These are phyloP conservation scores for Stomorhina lunata DNA, from an alignment of 2,888 invertebrate species.

Conservation along the genomic window DNA sequence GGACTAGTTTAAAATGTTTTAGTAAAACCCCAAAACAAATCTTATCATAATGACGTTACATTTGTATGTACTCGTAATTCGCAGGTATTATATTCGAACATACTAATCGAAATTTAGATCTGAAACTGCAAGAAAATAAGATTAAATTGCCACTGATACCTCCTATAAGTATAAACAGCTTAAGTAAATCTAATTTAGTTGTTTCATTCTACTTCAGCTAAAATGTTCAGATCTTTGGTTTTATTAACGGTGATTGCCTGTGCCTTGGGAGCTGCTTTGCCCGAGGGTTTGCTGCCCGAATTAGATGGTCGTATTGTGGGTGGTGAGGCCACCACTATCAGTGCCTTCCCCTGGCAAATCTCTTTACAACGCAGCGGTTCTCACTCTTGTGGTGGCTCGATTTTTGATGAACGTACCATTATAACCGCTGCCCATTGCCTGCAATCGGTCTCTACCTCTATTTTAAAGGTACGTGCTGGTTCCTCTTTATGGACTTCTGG, in stretches of 20 bases:
- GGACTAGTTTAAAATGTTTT: no score
- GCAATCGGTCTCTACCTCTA: conserved; percentile 70
- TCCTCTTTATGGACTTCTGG: conserved; percentile 79
- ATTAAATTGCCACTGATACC: no score
- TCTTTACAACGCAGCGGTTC: conserved; percentile 73
- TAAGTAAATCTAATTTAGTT: neutral
- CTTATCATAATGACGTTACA: no score
- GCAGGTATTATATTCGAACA: no score
- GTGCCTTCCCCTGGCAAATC: conserved; percentile 68
- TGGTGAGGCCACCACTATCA: conserved; percentile 67
- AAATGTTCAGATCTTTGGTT: conserved; percentile 56
- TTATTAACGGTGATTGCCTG: conserved; percentile 39
- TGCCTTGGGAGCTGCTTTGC: conserved; percentile 44
- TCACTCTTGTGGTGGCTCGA: conserved; percentile 82
- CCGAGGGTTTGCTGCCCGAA: conserved; percentile 53
- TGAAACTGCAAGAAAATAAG: no score
- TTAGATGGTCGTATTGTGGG: conserved; percentile 69
- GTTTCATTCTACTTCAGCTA: neutral
- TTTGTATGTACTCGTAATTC: no score
- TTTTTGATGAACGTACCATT: conserved; percentile 80
- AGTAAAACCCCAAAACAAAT: no score
- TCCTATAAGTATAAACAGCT: neutral
- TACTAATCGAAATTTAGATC: no score
- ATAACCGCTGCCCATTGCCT: conserved; percentile 84
- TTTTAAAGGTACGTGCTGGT: conserved; percentile 81